Conservation (phyloP, 2,113 vertebrate species). For the Tautogolabrus adspersus region DNA sequence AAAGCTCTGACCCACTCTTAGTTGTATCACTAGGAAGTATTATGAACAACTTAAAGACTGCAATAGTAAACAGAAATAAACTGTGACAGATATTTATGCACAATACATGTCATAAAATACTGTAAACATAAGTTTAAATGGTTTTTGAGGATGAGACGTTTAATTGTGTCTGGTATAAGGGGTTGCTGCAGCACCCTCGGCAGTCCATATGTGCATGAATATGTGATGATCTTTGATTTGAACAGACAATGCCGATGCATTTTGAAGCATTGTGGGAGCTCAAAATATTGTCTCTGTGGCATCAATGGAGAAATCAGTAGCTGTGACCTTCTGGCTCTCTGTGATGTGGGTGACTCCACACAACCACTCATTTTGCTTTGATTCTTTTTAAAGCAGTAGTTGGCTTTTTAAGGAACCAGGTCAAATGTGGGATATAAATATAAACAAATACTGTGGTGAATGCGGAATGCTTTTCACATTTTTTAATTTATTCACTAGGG, state of each 20-base stretch:
- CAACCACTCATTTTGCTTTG: slow-evolving; percentile 33
- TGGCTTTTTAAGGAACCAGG: slow-evolving; percentile 10
- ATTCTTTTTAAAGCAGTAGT: slow-evolving; percentile 24
- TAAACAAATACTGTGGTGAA: not conserved
- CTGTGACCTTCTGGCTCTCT: slow-evolving; percentile 54
- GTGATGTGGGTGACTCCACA: slow-evolving; percentile 45
- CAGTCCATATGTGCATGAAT: no score
- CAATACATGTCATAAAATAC: no score
- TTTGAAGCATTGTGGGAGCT: slow-evolving; percentile 18
- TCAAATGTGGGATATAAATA: slow-evolving; percentile 3
- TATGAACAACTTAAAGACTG: no score
- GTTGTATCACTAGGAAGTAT: no score
- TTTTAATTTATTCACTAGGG: not conserved
- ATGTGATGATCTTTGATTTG: not conserved
- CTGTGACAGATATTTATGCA: no score
- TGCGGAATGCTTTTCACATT: not conserved
- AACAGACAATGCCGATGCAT: slow-evolving; percentile 1
- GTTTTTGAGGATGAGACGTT: no score
- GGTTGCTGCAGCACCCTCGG: no score
- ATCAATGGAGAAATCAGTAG: slow-evolving; percentile 51
- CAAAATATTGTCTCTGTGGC: slow-evolving; percentile 10
- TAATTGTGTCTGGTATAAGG: no score
- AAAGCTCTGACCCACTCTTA: no score
- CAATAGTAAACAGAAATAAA: no score
- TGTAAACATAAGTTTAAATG: no score